These are phyloP conservation scores for Hippocampus abdominalis DNA, from an alignment of 2,113 vertebrate species.

Conservation along the genomic window DNA sequence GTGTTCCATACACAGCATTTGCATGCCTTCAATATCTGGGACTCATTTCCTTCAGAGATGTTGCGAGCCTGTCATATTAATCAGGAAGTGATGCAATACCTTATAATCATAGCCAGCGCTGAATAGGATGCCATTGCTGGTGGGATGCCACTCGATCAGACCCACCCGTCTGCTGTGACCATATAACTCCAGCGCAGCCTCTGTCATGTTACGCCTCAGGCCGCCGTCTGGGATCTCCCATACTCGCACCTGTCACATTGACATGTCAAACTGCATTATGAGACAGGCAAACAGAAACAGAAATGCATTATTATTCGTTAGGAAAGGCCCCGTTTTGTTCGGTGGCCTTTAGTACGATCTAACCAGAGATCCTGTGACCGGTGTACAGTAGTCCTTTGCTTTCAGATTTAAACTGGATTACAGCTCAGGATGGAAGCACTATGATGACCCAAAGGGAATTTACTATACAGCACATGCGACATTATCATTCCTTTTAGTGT, in stretches of 20 bases:
- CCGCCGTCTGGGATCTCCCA: slow-evolving; percentile 96
- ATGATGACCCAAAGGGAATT: slow-evolving; percentile 50
- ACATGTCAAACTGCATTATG: background rate
- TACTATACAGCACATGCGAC: slow-evolving; percentile 9
- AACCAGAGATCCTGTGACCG: slow-evolving; percentile 32
- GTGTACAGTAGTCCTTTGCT: slow-evolving; percentile 43
- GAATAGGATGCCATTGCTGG: slow-evolving; percentile 92
- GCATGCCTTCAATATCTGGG: background rate
- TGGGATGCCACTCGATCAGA: slow-evolving; percentile 95
- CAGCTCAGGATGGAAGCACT: slow-evolving; percentile 35
- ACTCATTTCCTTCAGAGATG: background rate
- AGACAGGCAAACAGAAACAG: background rate
- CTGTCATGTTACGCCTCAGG: slow-evolving; percentile 86
- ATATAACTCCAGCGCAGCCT: slow-evolving; percentile 88
- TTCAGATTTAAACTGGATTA: slow-evolving; percentile 67
- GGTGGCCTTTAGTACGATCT: slow-evolving; percentile 22
- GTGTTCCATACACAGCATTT: background rate
- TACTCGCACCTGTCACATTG: slow-evolving; percentile 81
- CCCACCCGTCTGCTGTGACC: slow-evolving; percentile 95
- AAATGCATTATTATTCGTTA: background rate
- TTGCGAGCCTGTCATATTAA: background rate
- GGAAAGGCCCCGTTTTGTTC: background rate
- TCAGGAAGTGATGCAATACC: slow-evolving; percentile 60
- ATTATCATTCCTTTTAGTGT: slow-evolving; percentile 8
- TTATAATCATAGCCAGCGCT: slow-evolving; percentile 97